Percentiles rank a stretch among this genome's conserved stretches.
phyloP scores from a whole-genome alignment of 2,113 vertebrate species.

The Opisthocomus hoazin region DNA sequence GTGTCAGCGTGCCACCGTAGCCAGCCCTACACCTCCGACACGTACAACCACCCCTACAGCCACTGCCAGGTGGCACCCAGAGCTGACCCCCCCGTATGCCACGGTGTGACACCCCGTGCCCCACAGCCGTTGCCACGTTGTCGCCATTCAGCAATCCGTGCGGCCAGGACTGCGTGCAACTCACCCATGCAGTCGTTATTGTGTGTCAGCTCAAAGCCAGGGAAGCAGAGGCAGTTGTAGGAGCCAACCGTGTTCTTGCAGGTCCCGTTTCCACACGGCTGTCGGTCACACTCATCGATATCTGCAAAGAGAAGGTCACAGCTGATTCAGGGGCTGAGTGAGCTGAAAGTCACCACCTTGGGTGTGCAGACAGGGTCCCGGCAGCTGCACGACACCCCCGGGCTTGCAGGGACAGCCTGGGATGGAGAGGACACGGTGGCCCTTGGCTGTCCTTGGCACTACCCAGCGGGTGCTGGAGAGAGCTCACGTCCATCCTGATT shows the following conservation, averaged over 20 bases:
- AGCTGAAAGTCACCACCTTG: neutral
- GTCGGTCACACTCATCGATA: conserved; percentile 88
- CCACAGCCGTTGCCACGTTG: fast-evolving
- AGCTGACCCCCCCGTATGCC: fast-evolving
- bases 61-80: too few relatives aligned
- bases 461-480: neutral
- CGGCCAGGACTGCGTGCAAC: neutral
- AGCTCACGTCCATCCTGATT: neutral
- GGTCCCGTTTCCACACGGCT: conserved; percentile 89
- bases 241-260: conserved; percentile 93
- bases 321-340: neutral
- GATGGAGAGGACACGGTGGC: neutral
- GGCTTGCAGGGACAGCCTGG: neutral
- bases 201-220: conserved; percentile 86
- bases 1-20: neutral
- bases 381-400: neutral
- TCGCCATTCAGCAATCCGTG: fast-evolving
- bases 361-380: neutral
- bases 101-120: neutral
- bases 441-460: neutral
- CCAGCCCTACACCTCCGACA: neutral
- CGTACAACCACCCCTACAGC: fast-evolving
- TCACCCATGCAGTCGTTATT: conserved; percentile 91
- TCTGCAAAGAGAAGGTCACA: conserved; percentile 67
- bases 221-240: conserved; percentile 94